phyloP scores from a whole-genome alignment of 2,888 invertebrate species.

The Netelia inedita region DNA sequence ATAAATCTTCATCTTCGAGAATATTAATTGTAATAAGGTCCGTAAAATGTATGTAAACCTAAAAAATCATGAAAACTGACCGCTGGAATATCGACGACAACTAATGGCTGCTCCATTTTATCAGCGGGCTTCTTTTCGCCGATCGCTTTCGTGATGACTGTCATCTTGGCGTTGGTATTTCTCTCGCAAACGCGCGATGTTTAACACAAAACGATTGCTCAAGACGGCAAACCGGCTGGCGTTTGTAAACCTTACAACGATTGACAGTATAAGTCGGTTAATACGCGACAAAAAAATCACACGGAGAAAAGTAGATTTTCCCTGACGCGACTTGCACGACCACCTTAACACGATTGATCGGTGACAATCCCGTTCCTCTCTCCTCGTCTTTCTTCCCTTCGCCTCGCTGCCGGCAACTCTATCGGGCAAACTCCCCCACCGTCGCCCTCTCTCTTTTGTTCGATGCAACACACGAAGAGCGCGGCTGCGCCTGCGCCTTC shows the following conservation, averaged over 20 bases:
- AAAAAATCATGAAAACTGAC: slow-evolving; percentile 76
- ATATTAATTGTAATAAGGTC: neutral
- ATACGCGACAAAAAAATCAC: slow-evolving; percentile 44
- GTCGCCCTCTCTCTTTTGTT: neutral
- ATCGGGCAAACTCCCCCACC: slow-evolving; percentile 20
- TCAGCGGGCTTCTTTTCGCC: slow-evolving; percentile 90
- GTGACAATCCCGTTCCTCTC: slow-evolving; percentile 64
- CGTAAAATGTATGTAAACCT: no score
- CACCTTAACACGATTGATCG: slow-evolving; percentile 72
- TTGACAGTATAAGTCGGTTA: slow-evolving; percentile 16
- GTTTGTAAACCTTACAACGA: neutral
- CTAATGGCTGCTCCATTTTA: slow-evolving; percentile 89
- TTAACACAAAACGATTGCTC: neutral
- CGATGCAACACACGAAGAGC: neutral
- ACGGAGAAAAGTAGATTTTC: slow-evolving; percentile 14
- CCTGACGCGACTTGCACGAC: slow-evolving; percentile 54
- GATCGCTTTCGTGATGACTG: slow-evolving; percentile 91
- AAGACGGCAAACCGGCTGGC: slow-evolving; percentile 3
- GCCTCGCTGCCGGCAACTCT: neutral
- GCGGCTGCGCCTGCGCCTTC: slow-evolving; percentile 6
- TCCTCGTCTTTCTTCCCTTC: neutral
- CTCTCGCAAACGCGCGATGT: neutral
- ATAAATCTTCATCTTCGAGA: neutral
- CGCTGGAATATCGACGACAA: slow-evolving; percentile 86
- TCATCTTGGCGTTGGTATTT: slow-evolving; percentile 87